A percentile compares a stretch with the other conserved stretches of the same genome.
These are phyloP conservation scores for Byasa hedistus DNA, from an alignment of 2,888 invertebrate species.

Conservation along the genomic window DNA sequence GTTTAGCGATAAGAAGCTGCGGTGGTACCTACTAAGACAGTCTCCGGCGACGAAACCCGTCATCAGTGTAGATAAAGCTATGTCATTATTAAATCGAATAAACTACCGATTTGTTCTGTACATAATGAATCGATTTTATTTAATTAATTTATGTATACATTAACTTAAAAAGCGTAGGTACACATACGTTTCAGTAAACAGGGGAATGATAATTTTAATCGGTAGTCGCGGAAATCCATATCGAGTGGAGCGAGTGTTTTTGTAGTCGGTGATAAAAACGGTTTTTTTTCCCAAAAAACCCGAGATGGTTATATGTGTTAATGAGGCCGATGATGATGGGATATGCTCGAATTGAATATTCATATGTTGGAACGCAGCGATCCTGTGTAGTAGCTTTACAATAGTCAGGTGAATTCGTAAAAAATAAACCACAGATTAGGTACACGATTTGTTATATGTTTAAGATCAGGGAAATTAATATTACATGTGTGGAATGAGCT, in stretches of 20 bases:
- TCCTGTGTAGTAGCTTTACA: too few species aligned
- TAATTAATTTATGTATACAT: background rate
- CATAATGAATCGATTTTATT: background rate
- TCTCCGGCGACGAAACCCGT: too few species aligned
- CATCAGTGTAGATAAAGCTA: background rate
- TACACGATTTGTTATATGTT: background rate
- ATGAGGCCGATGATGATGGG: too few species aligned
- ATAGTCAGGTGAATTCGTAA: too few species aligned
- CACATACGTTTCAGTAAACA: slow-evolving; percentile 17
- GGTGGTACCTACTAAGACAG: too few species aligned
- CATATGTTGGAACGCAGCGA: too few species aligned
- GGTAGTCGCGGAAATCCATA: slow-evolving; percentile 22
- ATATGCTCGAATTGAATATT: too few species aligned
- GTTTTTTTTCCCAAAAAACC: background rate
- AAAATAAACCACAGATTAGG: too few species aligned
- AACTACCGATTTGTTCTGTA: background rate
- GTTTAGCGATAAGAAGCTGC: too few species aligned
- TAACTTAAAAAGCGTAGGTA: background rate
- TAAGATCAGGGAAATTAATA: too few species aligned
- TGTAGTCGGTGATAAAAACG: slow-evolving; percentile 3
- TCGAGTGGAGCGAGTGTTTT: slow-evolving; percentile 13
- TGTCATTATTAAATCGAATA: too few species aligned
- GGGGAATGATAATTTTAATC: slow-evolving; percentile 22
- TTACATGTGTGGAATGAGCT: too few species aligned
- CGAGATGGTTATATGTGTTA: background rate